Percentiles rank a stretch among this genome's conserved stretches.
Evolutionary conservation across 2,113 vertebrate genomes (phyloP).

Genomic region (Ifrita kowaldi): DNA sequence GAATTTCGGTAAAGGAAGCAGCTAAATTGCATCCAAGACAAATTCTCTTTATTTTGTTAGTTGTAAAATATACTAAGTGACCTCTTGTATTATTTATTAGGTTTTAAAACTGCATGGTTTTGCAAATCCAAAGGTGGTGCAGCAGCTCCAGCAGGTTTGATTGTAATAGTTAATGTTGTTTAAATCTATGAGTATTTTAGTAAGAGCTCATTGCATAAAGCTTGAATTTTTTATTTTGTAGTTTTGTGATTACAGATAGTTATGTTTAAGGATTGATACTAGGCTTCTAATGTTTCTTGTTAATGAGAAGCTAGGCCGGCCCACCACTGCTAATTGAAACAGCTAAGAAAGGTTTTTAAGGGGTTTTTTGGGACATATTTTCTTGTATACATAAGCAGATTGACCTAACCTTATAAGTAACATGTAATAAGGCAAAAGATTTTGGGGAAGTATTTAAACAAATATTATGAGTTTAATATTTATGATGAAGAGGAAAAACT

Average conservation of each 20-base stretch:
- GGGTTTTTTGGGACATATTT: background rate
- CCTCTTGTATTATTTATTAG: background rate
- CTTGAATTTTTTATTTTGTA: background rate
- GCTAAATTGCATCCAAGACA: background rate
- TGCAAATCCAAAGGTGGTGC: background rate
- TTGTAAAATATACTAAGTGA: background rate
- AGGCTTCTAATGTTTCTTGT: constrained; percentile 39
- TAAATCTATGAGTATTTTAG: background rate
- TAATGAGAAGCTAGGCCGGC: background rate
- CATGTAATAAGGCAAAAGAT: background rate
- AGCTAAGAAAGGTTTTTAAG: background rate
- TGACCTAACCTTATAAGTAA: background rate
- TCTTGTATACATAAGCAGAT: background rate
- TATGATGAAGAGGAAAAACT: background rate
- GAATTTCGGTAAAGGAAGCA: background rate
- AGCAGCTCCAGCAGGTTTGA: background rate
- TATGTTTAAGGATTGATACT: background rate
- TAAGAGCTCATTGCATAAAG: background rate
- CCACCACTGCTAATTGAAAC: background rate
- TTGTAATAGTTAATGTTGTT: background rate
- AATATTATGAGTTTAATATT: background rate
- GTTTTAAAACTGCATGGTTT: background rate
- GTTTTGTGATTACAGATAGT: background rate
- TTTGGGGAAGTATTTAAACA: background rate
- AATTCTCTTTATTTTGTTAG: background rate